Percentiles rank a stretch among this genome's conserved stretches.
Evolutionary conservation across 2,797 vertebrate genomes (phyloP).

Genomic region (Leptatherina wallacei): DNA sequence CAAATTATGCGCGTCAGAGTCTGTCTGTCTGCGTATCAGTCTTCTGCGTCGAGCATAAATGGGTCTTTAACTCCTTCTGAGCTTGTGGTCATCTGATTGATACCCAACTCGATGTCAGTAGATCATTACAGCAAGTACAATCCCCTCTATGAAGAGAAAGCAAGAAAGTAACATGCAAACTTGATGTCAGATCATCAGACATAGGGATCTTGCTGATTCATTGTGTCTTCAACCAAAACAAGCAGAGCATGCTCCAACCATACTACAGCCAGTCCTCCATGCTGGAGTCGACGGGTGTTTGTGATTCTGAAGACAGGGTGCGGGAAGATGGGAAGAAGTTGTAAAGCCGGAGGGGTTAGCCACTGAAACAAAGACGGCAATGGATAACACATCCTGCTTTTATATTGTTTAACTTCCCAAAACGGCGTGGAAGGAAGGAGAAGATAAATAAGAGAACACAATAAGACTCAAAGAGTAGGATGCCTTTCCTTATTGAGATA

Average conservation of each 20-base stretch:
- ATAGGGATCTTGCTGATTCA: neutral
- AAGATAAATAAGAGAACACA: conserved; percentile 9
- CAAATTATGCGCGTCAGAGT: no score
- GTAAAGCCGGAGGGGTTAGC: conserved; percentile 11
- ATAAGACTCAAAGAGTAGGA: neutral
- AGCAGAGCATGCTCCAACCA: conserved; percentile 44
- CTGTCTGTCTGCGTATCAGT: no score
- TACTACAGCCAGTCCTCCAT: conserved; percentile 50
- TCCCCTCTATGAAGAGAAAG: neutral
- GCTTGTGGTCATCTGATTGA: neutral
- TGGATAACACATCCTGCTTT: conserved; percentile 25
- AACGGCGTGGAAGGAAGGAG: conserved; percentile 16
- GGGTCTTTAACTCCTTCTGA: no score
- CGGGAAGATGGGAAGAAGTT: neutral
- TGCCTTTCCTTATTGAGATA: conserved; percentile 45
- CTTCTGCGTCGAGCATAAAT: no score
- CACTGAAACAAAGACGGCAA: conserved; percentile 36
- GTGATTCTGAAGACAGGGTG: conserved; percentile 33
- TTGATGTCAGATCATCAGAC: neutral
- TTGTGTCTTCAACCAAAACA: conserved; percentile 18
- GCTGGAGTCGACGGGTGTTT: conserved; percentile 62
- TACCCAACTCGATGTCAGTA: neutral
- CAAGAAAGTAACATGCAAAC: neutral
- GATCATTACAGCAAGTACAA: conserved; percentile 11
- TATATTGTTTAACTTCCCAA: conserved; percentile 13